Conservation (phyloP, 2,113 vertebrate species). For the Addax nasomaculatus region DNA sequence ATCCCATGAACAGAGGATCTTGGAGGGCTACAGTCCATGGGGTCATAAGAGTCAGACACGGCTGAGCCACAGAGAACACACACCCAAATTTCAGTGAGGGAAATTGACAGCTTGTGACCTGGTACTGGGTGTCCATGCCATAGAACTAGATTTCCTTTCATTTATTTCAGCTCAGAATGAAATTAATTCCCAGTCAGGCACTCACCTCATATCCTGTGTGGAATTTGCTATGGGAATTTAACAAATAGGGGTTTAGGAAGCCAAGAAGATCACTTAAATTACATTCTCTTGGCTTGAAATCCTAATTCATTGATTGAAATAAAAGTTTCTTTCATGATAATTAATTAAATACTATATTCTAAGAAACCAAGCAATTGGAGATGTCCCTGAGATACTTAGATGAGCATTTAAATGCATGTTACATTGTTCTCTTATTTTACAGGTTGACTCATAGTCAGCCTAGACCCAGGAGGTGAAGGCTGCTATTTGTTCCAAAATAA, state of each 20-base stretch:
- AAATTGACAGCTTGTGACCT: background rate
- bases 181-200: background rate
- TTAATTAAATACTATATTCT: background rate
- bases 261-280: background rate
- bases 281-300: background rate
- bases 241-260: background rate
- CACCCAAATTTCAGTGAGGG: background rate
- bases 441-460: background rate
- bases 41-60: background rate
- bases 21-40: background rate
- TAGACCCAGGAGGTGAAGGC: background rate
- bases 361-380: background rate
- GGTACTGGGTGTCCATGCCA: background rate
- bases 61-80: background rate
- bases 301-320: conserved; percentile 3
- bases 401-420: background rate
- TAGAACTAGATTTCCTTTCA: background rate
- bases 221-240: background rate
- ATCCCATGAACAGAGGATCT: background rate
- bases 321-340: conserved; percentile 4
- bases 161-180: background rate
- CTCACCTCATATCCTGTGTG: background rate
- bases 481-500: background rate
- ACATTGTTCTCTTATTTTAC: background rate
- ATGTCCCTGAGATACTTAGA: background rate